These are phyloP conservation scores for Synaphobranchus kaupii DNA, from an alignment of 2,797 vertebrate species.

Conservation along the genomic window DNA sequence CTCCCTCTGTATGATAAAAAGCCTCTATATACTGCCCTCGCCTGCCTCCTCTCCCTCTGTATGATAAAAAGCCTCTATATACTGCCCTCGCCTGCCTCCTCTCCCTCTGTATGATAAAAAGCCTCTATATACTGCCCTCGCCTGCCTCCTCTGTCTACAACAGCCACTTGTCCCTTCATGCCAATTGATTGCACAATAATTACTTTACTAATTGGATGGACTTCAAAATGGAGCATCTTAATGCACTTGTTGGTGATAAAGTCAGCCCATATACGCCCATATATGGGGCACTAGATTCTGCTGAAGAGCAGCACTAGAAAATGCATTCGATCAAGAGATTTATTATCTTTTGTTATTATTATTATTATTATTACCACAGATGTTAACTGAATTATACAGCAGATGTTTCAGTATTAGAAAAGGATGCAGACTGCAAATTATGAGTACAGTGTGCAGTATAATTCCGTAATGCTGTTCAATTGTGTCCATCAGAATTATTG, in stretches of 20 bases:
- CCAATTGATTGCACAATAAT: constrained; percentile 6
- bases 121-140: neutral
- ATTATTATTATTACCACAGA: neutral
- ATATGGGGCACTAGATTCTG: neutral
- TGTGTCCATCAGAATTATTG: too few species aligned
- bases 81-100: too few species aligned
- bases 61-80: neutral
- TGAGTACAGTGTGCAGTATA: neutral
- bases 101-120: neutral
- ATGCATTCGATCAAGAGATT: neutral
- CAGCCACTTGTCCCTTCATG: neutral
- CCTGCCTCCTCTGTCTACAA: neutral
- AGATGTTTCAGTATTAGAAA: neutral
- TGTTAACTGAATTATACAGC: neutral
- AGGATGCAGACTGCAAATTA: neutral
- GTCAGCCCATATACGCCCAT: neutral
- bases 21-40: neutral
- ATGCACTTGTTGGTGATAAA: constrained; percentile 19
- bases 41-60: neutral
- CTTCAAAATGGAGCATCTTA: constrained; percentile 7
- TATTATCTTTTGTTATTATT: neutral
- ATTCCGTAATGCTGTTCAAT: neutral
- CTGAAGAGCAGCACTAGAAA: neutral
- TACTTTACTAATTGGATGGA: neutral
- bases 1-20: neutral